Percentiles rank a stretch among this genome's conserved stretches.
These are phyloP conservation scores for Strigops habroptila DNA, from an alignment of 2,113 vertebrate species.

Conservation along the genomic window DNA sequence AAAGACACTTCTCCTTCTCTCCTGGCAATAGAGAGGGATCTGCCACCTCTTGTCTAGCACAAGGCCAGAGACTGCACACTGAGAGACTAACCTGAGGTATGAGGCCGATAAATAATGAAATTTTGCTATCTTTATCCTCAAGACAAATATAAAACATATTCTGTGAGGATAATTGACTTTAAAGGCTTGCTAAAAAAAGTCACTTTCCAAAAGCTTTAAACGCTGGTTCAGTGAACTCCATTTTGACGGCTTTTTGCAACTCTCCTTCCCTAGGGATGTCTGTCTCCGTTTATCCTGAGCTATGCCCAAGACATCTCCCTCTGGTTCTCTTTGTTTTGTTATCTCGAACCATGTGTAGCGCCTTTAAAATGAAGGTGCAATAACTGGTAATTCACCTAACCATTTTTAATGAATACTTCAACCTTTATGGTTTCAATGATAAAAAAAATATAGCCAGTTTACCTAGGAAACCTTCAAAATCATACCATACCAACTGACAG, in stretches of 20 bases:
- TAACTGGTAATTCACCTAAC: not conserved
- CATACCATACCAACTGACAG: not conserved
- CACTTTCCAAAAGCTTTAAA: constrained; percentile 13
- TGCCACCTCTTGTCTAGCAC: not conserved
- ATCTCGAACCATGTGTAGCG: not conserved
- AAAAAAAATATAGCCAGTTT: not conserved
- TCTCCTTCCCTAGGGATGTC: not conserved
- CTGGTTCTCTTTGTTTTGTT: not conserved
- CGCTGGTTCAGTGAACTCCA: not conserved
- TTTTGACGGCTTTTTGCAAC: constrained; percentile 39
- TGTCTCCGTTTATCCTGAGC: not conserved
- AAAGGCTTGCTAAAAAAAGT: constrained; percentile 22
- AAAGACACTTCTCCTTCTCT: rapidly evolving
- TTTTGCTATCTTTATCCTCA: not conserved
- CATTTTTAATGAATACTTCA: not conserved
- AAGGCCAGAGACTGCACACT: not conserved
- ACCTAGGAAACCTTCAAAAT: not conserved
- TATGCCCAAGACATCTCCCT: not conserved
- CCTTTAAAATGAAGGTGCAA: not conserved
- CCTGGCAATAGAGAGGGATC: not conserved
- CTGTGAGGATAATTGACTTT: constrained; percentile 13
- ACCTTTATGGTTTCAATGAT: not conserved
- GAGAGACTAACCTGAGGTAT: not conserved
- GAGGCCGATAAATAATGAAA: constrained; percentile 3
- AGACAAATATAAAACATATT: constrained; percentile 8